phyloP scores from a whole-genome alignment of 2,113 vertebrate species.

The Hylia prasina region DNA sequence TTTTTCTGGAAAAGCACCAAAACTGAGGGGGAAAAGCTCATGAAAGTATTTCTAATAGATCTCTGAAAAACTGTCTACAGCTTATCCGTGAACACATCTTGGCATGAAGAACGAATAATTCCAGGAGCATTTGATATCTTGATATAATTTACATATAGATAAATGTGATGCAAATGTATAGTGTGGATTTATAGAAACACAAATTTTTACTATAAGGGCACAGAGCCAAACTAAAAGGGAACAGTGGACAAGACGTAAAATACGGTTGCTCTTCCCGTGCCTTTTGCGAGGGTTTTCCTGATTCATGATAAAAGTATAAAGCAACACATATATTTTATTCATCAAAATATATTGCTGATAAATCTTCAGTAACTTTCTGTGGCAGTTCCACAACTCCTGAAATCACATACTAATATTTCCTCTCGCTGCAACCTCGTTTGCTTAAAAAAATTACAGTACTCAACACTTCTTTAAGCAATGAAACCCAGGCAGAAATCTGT shows the following conservation, averaged over 20 bases:
- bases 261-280: not conserved
- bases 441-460: not conserved
- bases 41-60: not conserved
- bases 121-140: not conserved
- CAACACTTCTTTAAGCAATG: not conserved
- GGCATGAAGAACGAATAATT: not conserved
- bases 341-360: not conserved
- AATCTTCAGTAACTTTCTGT: not conserved
- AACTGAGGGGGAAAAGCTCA: not conserved
- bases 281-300: not conserved
- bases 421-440: not conserved
- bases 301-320: not conserved
- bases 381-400: not conserved
- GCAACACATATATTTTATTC: not conserved
- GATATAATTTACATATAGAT: not conserved
- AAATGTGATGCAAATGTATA: not conserved
- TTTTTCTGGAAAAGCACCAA: constrained; percentile 1
- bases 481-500: not conserved
- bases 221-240: not conserved
- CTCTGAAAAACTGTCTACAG: not conserved
- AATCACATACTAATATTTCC: not conserved
- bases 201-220: not conserved
- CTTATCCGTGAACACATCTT: not conserved
- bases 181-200: not conserved
- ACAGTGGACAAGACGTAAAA: not conserved